phyloP scores from a whole-genome alignment of 2,113 vertebrate genomes.

The Dicrurus megarhynchus region DNA sequence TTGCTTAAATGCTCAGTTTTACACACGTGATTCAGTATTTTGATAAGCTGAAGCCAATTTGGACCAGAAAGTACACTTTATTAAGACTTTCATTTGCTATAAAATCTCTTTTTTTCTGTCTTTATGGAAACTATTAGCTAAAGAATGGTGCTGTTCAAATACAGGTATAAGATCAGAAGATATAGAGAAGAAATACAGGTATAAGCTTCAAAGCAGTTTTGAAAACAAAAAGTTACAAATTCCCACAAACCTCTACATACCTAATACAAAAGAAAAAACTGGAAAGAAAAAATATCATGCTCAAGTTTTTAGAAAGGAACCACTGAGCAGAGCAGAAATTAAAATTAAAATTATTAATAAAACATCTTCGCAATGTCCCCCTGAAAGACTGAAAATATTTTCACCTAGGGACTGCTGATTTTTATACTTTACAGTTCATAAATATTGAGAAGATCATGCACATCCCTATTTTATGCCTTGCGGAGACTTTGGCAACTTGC shows the following conservation, averaged over 20 bases:
- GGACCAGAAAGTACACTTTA: not conserved
- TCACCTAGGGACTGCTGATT: not conserved
- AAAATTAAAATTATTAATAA: constrained; percentile 34
- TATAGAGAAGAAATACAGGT: not conserved
- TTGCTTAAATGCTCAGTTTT: not conserved
- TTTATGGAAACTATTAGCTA: not conserved
- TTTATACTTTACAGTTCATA: constrained; percentile 15
- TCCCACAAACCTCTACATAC: not conserved
- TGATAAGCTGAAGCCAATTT: not conserved
- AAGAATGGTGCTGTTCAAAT: not conserved
- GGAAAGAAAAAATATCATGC: not conserved
- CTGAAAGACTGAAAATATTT: not conserved
- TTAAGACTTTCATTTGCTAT: not conserved
- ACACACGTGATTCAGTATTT: not conserved
- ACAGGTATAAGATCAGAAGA: not conserved
- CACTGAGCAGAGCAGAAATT: not conserved
- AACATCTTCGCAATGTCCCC: not conserved
- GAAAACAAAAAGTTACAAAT: not conserved
- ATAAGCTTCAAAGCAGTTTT: not conserved
- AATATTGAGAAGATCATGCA: constrained; percentile 8
- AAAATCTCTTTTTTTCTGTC: not conserved
- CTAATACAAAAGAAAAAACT: not conserved
- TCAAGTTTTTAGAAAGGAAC: not conserved
- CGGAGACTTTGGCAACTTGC: not conserved
- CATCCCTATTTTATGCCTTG: not conserved